These are phyloP conservation scores for Mugil cephalus DNA, from an alignment of 2,113 vertebrate genomes.

Conservation along the genomic window DNA sequence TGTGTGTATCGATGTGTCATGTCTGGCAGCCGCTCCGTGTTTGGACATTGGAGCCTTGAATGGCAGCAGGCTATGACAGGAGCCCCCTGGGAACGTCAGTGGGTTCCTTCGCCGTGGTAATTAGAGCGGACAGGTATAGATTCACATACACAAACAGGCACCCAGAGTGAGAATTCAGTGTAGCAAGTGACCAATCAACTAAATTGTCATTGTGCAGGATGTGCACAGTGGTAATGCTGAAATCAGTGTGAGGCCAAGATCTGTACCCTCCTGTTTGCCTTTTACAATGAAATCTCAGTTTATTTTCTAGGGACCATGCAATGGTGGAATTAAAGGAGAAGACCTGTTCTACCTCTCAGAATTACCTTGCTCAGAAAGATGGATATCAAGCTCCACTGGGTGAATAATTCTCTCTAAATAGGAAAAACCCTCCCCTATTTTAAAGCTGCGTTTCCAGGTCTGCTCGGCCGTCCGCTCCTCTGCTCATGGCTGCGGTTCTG, in stretches of 20 bases:
- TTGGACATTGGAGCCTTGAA: slow-evolving; percentile 27
- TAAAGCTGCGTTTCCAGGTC: slow-evolving; percentile 41
- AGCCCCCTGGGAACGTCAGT: slow-evolving; percentile 32
- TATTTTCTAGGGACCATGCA: too few relatives aligned
- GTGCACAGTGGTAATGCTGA: too few relatives aligned
- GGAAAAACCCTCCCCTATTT: slow-evolving; percentile 41
- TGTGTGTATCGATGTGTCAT: slow-evolving; percentile 11
- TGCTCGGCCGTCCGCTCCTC: slow-evolving; percentile 8
- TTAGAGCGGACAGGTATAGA: slow-evolving; percentile 43
- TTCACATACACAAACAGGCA: slow-evolving; percentile 8
- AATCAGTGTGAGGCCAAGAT: too few relatives aligned
- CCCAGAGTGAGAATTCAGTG: not conserved
- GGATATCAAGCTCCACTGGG: slow-evolving; percentile 31
- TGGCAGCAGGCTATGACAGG: slow-evolving; percentile 41
- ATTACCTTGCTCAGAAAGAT: slow-evolving; percentile 34
- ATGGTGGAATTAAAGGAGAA: slow-evolving; percentile 28
- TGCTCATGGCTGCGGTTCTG: slow-evolving; percentile 22
- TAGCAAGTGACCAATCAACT: too few relatives aligned
- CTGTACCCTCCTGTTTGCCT: too few relatives aligned
- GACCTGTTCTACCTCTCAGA: slow-evolving; percentile 32
- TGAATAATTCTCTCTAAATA: slow-evolving; percentile 43
- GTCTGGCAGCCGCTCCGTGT: slow-evolving; percentile 39
- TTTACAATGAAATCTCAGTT: too few relatives aligned
- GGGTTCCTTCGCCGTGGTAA: slow-evolving; percentile 48
- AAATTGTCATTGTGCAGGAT: too few relatives aligned